Evolutionary conservation across 2,113 vertebrate species (phyloP).

Genomic region (Talpa occidentalis): DNA sequence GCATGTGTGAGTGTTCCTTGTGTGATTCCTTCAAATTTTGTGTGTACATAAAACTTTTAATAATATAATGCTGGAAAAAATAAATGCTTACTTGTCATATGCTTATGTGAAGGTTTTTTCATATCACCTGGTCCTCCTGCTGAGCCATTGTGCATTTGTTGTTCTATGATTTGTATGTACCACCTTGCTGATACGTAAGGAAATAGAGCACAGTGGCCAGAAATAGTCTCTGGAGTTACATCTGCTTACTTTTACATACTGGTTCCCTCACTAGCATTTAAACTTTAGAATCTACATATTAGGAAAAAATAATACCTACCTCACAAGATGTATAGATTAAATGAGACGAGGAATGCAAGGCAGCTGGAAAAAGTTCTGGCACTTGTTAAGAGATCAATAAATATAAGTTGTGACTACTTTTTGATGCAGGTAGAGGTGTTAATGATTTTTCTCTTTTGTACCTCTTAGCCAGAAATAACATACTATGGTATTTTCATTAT

Average conservation of each 20-base stretch:
- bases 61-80: slow-evolving; percentile 36
- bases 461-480: slow-evolving; percentile 14
- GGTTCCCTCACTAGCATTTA: not conserved
- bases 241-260: slow-evolving; percentile 2
- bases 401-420: not conserved
- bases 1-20: not conserved
- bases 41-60: not conserved
- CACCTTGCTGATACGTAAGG: not conserved
- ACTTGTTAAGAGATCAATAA: not conserved
- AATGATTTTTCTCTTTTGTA: slow-evolving; percentile 34
- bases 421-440: not conserved
- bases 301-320: not conserved
- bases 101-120: not conserved
- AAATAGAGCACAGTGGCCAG: not conserved
- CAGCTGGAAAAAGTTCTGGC: not conserved
- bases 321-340: not conserved
- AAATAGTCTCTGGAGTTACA: not conserved
- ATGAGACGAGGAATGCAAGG: not conserved
- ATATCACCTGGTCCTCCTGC: not conserved
- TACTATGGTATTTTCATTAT: slow-evolving; percentile 1
- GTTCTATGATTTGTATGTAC: not conserved
- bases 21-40: not conserved
- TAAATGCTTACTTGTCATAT: not conserved
- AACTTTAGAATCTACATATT: slow-evolving; percentile 16
- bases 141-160: not conserved